Percentiles rank a stretch among this genome's conserved stretches.
phyloP scores from a whole-genome alignment of 2,888 invertebrate species.

The Euzetes globulus region DNA sequence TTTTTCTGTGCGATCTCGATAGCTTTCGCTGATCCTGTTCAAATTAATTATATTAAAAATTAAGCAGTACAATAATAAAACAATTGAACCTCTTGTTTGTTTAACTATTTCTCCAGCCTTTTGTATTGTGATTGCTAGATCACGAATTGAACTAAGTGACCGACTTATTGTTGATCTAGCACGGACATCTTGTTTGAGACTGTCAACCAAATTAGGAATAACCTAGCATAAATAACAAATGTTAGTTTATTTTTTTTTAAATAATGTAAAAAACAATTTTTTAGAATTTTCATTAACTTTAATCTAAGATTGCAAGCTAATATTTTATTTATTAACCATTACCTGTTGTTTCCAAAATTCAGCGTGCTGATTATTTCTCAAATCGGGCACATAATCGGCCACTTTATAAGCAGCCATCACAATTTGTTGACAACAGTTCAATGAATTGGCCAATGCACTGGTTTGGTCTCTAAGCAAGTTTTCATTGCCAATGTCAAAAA shows the following conservation, averaged over 20 bases:
- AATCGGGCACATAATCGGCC: neutral
- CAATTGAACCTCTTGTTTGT: neutral
- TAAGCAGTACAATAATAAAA: neutral
- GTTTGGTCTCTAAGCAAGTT: too few relatives aligned
- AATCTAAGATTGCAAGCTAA: neutral
- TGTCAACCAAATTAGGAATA: neutral
- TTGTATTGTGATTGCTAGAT: neutral
- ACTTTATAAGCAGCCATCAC: neutral
- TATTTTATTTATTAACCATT: neutral
- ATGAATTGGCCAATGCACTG: too few relatives aligned
- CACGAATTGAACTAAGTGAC: neutral
- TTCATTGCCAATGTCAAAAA: too few relatives aligned
- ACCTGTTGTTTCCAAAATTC: neutral
- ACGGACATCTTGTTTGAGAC: neutral
- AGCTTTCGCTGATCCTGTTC: neutral
- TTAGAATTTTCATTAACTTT: neutral
- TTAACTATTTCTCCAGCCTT: neutral
- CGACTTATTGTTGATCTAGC: neutral
- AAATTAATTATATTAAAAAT: neutral
- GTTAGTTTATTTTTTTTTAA: neutral
- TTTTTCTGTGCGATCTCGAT: neutral
- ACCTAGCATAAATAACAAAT: neutral
- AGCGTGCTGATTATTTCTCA: neutral
- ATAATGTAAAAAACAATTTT: neutral
- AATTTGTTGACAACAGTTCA: too few relatives aligned